Evolutionary conservation across 2,113 vertebrate genomes (phyloP), one percentile per base, ranked within the genome.

Genomic region (Genyomyrus donnyi): DNA sequence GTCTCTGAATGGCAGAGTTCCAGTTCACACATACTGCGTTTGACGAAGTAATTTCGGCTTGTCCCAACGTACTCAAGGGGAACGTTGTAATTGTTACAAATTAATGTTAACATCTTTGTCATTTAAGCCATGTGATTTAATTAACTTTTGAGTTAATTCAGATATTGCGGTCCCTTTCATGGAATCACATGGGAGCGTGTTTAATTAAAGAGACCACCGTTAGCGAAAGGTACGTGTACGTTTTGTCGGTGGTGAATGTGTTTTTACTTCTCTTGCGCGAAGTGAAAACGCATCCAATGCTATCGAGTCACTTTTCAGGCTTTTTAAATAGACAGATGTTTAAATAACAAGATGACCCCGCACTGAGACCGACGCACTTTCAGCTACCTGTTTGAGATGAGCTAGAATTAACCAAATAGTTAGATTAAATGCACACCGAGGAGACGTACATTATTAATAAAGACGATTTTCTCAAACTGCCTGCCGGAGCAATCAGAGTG

Each of bases 41-140:
- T 85, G 83, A 85, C 83, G 39, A 48, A 85, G 83, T 85, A 46
- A 85, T 48, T 85, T 48, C 62, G 10, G n/a, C 62, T 70, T 70
- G 62, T 85, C 45, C 45, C 83, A 85, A 24, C 19, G 45, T 24
- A 48, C 83, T 85, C 39, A 46, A 85, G 39, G 83, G 39, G 45
- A 48, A 48, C 21, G 17, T 48, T 85, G 83, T 85, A 85, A 85
- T 85, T 85, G 39, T 48, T 48, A 85, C 83, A 85, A 48, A 85
- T 85, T 48, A 85, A 42, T 46, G 83, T 46, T 85, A 85, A 48
- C 45, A 42, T 85, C 83, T 85, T 85, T 80, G 74, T 80, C 74
- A 31, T 83, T 83, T 45, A 45, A 83, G 77, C 77, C 42, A 24
- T 85, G 83, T 85, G 83, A 48, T 85, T 85, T 85, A 85, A 85